phyloP scores from a whole-genome alignment of 1,140 invertebrate genomes.

The Trichonephila clavata region DNA sequence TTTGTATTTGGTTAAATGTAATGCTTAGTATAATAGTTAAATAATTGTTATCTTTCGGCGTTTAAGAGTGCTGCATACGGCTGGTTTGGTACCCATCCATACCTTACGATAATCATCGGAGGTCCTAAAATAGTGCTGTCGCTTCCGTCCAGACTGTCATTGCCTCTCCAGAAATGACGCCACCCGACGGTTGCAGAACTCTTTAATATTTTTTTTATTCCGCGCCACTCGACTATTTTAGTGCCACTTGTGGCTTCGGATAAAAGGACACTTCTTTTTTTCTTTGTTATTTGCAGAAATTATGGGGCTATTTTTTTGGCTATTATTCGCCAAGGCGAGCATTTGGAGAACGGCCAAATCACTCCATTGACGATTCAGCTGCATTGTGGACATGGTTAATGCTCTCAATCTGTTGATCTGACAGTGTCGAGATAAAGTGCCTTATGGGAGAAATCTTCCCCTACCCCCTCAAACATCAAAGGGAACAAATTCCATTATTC shows the following conservation, averaged over 20 bases:
- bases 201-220: background rate
- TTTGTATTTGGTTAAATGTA: no score
- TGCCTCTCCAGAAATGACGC: background rate
- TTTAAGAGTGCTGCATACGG: no score
- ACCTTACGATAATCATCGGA: no score
- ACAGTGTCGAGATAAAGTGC: conserved; percentile 19
- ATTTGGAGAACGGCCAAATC: conserved; percentile 25
- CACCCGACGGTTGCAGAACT: background rate
- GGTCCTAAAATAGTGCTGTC: background rate
- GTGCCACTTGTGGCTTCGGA: conserved; percentile 39
- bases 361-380: conserved; percentile 3
- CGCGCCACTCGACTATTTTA: conserved; percentile 20
- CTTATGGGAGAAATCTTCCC: background rate
- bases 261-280: background rate
- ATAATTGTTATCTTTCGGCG: no score
- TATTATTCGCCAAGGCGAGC: background rate
- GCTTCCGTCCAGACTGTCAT: background rate
- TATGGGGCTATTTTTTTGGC: background rate
- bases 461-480: background rate
- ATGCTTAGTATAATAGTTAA: no score
- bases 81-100: no score
- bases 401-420: conserved; percentile 39
- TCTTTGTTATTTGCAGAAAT: conserved; percentile 5
- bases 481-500: conserved; percentile 29
- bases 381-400: background rate